Base-by-base conservation (phyloP, 2,888 invertebrate genomes). In the Cinara cedri region DNA sequence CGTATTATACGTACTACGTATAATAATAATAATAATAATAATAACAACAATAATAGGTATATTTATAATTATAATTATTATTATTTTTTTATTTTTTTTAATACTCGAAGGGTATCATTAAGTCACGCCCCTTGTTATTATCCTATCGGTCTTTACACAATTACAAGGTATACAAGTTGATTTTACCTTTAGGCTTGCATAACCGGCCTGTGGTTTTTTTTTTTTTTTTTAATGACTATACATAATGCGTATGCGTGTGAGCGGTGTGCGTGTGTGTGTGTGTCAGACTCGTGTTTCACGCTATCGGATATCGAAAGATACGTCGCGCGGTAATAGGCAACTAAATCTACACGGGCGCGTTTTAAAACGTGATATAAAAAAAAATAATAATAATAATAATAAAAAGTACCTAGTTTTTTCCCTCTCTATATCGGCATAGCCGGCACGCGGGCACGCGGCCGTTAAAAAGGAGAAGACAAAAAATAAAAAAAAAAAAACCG, bases 261-360 rank as follows among this genome's bases (percentile, higher is more conserved):
- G 68, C 8, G n/a, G n/a, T n/a, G 14, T 4, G 51, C 13, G 51
- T 9, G 44, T 8, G 34, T 21, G 51, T 21, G 55, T 51, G 49
- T 34, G 54, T 34, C 34, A 13, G 68, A 78, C 60, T 78, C 68
- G 76, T 78, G 68, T 76, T 76, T 66, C 76, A 76, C 76, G 76
- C 57, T 68, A 78, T 68, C 76, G 16, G 68, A 78, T 78, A 49
- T 60, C 68, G 46, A 68, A 1, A 60, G 68, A 57, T 78, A 66
- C 55, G n/a, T 19, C n/a, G 34, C 6, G n/a, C 55, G 66, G 68
- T 76, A 78, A 78, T 78, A 78, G 76, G 76, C 76, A 78, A 76
- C 76, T 78, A 78, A 76, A 78, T 78, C 66, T 78, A 78, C 76
- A 78, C 49, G 49, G 57, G 57, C 68, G 76, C 57, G 68, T 78